Evolutionary conservation across 1,140 invertebrate species (phyloP), one percentile per base, ranked within the genome.

Genomic region (Zaprionus capensis): DNA sequence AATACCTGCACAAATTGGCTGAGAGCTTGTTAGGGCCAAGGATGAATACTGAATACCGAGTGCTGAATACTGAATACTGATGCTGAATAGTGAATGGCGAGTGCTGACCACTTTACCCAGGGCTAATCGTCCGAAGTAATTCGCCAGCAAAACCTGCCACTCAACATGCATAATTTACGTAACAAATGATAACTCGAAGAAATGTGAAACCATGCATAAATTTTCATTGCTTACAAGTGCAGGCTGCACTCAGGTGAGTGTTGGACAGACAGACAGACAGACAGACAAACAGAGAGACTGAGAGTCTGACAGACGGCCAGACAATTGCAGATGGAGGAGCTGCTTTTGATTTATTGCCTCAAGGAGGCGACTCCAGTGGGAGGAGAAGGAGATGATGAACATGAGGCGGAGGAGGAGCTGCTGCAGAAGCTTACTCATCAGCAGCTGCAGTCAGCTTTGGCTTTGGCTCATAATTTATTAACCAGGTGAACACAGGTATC

Each of bases 151-250:
- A 87, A 90, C 81, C 85, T 83, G 62, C 68, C 82, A 84, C 81
- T 90, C 84, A 88, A 90, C 84, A 85, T 86, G 84, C 83, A 88
- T 90, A 88, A 90, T 88, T 88, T 85, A 88, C 57, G 85, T 88
- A 90, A 90, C 81, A 88, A 88, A 88, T 88, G 85, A 90, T 90
- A 88, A 90, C 85, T 88, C 85, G 86, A 90, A 90, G 85, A 88
- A 90, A 88, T 88, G 78, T 90, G 85, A 91, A 88, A 46, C 85
- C 84, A 90, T 81, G 84, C 84, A 88, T 90, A 88, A 90, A 88
- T 88, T 90, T 84, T 24, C 66, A 55, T 67, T 64, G 76, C 79
- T 76, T 58, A 49, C 72, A 77, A 79, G 71, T 85, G 73, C 72
- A 65, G 36, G 38, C 58, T 61, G 36, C 53, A 57, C 55, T 66